Percentiles rank a stretch among this genome's conserved stretches.
Evolutionary conservation across 2,113 vertebrate species (phyloP).

Genomic region (Anguilla japonica): DNA sequence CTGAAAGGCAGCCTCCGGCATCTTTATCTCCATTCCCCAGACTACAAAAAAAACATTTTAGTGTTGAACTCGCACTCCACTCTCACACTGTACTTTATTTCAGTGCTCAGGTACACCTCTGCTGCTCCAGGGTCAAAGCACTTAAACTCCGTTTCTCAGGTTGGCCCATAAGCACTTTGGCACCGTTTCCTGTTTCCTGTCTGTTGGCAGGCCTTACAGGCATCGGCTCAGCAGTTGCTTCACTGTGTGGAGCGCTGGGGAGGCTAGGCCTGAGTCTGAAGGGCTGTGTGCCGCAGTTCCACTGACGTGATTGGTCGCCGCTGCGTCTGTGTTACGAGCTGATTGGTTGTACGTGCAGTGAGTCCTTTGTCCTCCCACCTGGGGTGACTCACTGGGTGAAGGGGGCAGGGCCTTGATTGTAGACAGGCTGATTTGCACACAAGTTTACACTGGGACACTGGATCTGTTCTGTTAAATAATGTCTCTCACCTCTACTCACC

Average conservation of each 20-base stretch:
- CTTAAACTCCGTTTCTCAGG: too few relatives aligned
- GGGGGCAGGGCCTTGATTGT: not conserved
- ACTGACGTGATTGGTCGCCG: not conserved
- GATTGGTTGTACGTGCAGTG: not conserved
- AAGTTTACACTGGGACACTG: not conserved
- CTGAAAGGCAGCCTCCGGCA: too few relatives aligned
- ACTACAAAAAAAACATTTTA: too few relatives aligned
- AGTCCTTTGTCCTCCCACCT: not conserved
- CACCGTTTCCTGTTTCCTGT: not conserved
- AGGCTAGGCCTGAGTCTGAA: too few relatives aligned
- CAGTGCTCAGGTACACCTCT: too few relatives aligned
- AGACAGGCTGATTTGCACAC: not conserved
- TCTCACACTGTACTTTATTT: too few relatives aligned
- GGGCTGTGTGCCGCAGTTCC: not conserved
- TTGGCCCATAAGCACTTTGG: not conserved
- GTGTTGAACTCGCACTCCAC: too few relatives aligned
- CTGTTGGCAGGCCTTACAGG: not conserved
- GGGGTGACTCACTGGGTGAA: not conserved
- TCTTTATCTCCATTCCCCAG: too few relatives aligned
- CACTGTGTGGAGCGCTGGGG: not conserved
- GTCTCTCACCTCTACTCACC: not conserved
- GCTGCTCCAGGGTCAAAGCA: too few relatives aligned
- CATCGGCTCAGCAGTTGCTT: not conserved
- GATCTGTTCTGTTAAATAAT: not conserved
- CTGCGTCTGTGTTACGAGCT: not conserved